A percentile compares a stretch with the other conserved stretches of the same genome.
phyloP scores from a whole-genome alignment of 2,113 vertebrate species.

The Elephas maximus region DNA sequence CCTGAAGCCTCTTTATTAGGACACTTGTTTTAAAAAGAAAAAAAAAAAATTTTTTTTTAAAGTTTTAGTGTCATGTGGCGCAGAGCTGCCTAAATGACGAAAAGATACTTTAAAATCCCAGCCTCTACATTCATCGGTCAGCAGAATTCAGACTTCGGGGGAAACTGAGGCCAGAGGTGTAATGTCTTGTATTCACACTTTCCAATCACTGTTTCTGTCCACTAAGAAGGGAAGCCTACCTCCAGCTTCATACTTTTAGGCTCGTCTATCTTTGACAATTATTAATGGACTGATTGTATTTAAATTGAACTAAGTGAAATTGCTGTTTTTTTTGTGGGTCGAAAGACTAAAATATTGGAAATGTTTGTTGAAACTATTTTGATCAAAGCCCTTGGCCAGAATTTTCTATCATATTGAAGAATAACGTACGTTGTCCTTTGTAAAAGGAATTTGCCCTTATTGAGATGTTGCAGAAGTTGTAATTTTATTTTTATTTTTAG shows the following conservation, averaged over 20 bases:
- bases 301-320: background rate
- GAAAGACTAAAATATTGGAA: background rate
- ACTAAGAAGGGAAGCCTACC: background rate
- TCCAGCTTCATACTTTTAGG: background rate
- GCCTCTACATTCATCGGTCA: background rate
- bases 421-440: background rate
- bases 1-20: background rate
- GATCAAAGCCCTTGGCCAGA: background rate
- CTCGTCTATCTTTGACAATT: background rate
- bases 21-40: background rate
- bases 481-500: background rate
- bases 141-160: background rate
- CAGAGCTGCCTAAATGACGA: background rate
- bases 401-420: background rate
- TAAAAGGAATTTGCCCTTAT: background rate
- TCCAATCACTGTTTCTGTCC: fast-evolving
- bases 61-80: background rate
- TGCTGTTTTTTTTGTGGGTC: background rate
- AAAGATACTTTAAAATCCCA: background rate
- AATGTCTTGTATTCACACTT: background rate
- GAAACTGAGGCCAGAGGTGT: background rate
- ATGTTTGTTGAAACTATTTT: background rate
- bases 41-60: background rate
- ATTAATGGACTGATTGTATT: background rate
- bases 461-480: background rate